A percentile compares a stretch with the other conserved stretches of the same genome.
phyloP scores from a whole-genome alignment of 2,797 vertebrate species.

The Rhynchonycteris naso region DNA sequence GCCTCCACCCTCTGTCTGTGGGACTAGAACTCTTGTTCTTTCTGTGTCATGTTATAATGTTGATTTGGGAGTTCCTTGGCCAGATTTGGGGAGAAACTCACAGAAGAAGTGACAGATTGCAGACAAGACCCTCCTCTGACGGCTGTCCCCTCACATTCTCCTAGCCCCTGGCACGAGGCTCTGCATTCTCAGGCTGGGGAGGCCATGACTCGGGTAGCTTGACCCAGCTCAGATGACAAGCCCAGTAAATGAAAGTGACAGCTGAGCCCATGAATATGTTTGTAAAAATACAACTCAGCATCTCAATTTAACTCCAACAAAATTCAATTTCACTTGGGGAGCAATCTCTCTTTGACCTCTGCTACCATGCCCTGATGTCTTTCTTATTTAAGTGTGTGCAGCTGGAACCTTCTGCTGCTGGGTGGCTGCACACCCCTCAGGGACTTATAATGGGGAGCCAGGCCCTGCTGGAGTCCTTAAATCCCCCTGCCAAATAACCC shows the following conservation, averaged over 20 bases:
- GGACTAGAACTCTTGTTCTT: neutral
- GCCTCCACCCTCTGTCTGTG: too few species aligned
- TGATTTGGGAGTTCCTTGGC: neutral
- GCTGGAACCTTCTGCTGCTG: slow-evolving; percentile 38
- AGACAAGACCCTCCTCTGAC: neutral
- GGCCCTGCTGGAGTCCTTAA: slow-evolving; percentile 52
- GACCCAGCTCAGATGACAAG: slow-evolving; percentile 12
- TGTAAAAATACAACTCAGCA: slow-evolving; percentile 55
- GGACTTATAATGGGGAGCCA: slow-evolving; percentile 29
- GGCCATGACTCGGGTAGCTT: neutral
- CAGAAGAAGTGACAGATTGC: neutral
- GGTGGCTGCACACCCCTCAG: neutral
- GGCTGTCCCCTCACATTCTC: neutral
- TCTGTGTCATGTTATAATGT: neutral
- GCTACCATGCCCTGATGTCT: slow-evolving; percentile 53
- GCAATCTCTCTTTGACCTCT: slow-evolving; percentile 58
- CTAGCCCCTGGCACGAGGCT: neutral
- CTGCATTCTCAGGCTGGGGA: neutral
- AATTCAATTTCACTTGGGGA: slow-evolving; percentile 68
- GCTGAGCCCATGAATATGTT: slow-evolving; percentile 4
- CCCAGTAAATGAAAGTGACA: slow-evolving; percentile 58
- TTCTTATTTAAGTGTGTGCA: slow-evolving; percentile 69
- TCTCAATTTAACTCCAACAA: slow-evolving; percentile 69
- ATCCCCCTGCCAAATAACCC: neutral
- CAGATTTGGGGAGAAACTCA: neutral